Percentiles rank a stretch among this genome's conserved stretches.
Conservation (phyloP, 2,888 invertebrate species). For the Hofmannophila pseudospretella region DNA sequence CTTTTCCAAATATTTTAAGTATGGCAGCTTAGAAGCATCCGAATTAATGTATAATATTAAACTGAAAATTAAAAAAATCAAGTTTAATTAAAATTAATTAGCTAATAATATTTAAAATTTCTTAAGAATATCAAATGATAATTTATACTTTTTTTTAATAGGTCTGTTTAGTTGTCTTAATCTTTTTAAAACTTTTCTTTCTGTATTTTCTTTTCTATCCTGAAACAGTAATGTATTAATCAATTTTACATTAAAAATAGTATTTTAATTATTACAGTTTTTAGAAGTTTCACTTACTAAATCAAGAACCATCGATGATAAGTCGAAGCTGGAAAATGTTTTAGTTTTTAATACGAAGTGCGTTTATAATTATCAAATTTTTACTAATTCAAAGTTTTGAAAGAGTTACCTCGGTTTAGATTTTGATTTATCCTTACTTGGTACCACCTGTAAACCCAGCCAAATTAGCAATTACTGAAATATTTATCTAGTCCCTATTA, state of each 20-base stretch:
- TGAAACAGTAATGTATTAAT: slow-evolving; percentile 3
- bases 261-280: too few species aligned
- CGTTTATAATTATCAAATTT: not conserved
- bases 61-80: too few species aligned
- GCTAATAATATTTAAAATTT: too few species aligned
- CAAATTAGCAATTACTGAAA: too few species aligned
- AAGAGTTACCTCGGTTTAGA: slow-evolving; percentile 5
- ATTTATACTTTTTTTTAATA: not conserved
- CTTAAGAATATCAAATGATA: too few species aligned
- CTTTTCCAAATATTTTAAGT: too few species aligned
- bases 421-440: slow-evolving; percentile 3
- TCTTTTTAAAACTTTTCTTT: slow-evolving; percentile 8
- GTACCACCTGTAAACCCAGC: slow-evolving; percentile 13
- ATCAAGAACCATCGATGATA: not conserved
- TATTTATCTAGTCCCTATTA: too few species aligned
- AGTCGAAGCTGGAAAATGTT: too few species aligned
- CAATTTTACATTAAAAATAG: not conserved
- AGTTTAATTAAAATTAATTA: too few species aligned
- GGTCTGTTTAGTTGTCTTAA: slow-evolving; percentile 6
- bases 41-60: too few species aligned
- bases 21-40: too few species aligned
- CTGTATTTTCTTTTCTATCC: slow-evolving; percentile 10
- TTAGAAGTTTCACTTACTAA: slow-evolving; percentile 5
- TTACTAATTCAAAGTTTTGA: not conserved
- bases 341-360: too few species aligned